phyloP scores from a whole-genome alignment of 2,113 vertebrate genomes.

The Apteryx mantelli region DNA sequence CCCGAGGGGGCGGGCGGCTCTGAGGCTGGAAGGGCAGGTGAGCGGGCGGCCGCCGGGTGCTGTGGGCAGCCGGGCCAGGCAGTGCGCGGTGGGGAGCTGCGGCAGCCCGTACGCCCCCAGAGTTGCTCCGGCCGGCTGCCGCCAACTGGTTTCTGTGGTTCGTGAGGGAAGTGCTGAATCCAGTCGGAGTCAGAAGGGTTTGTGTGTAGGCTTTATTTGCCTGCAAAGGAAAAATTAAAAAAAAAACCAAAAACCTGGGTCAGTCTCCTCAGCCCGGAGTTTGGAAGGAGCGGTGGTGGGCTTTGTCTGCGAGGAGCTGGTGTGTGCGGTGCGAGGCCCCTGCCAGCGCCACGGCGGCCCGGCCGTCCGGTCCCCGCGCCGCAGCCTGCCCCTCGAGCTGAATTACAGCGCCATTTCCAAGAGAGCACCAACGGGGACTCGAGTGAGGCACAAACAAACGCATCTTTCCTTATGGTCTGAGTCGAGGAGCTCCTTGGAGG shows the following conservation, averaged over 20 bases:
- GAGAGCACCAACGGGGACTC: neutral
- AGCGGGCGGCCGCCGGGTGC: too few species aligned
- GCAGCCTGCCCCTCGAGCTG: neutral
- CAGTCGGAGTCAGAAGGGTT: neutral
- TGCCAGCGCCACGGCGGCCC: too few species aligned
- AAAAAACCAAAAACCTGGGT: neutral
- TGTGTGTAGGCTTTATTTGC: slow-evolving; percentile 23
- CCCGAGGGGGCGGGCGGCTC: neutral
- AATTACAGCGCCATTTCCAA: neutral
- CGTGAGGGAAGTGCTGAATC: neutral
- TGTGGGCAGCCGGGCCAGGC: too few species aligned
- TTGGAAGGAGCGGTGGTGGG: neutral
- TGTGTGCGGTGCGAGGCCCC: too few species aligned
- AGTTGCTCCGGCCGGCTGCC: neutral
- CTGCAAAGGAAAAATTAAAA: neutral
- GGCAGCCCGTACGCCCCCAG: too few species aligned
- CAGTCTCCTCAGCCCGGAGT: neutral
- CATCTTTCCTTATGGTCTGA: neutral
- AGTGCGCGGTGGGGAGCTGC: neutral
- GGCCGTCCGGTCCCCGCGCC: neutral
- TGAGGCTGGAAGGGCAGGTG: neutral
- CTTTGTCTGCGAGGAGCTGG: too few species aligned
- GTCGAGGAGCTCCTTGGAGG: too few species aligned
- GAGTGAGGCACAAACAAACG: neutral
- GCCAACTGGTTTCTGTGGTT: neutral